These are phyloP conservation scores for Telmatochromis bifrenatus DNA, from an alignment of 2,113 vertebrate genomes.

Conservation along the genomic window DNA sequence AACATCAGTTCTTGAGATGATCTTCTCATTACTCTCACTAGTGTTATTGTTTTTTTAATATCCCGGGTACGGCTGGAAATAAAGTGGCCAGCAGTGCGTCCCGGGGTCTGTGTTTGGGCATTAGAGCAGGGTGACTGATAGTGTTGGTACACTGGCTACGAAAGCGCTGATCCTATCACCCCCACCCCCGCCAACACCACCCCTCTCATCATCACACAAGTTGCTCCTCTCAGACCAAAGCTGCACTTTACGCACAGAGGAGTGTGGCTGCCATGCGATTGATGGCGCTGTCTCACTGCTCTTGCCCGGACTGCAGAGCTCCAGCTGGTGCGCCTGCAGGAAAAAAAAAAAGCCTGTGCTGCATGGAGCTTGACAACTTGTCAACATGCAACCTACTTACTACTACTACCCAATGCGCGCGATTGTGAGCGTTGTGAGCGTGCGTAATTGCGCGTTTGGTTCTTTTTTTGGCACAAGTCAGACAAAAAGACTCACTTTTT, in stretches of 20 bases:
- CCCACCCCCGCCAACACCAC: background rate
- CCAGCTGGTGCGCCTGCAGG: constrained; percentile 18
- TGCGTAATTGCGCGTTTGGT: background rate
- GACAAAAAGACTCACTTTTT: background rate
- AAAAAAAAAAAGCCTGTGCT: background rate
- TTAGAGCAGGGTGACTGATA: constrained; percentile 15
- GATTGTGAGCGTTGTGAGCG: background rate
- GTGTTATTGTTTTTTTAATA: background rate
- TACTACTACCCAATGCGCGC: background rate
- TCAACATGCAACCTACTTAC: constrained; percentile 1
- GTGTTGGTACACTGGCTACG: background rate
- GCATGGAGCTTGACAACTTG: constrained; percentile 20
- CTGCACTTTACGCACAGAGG: background rate
- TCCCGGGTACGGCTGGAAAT: background rate
- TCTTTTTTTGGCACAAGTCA: background rate
- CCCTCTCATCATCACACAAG: background rate
- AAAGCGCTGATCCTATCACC: constrained; percentile 1
- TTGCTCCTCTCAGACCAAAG: background rate
- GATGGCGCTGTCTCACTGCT: constrained; percentile 75
- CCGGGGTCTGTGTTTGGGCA: background rate
- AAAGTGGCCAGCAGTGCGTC: background rate
- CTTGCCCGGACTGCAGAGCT: constrained; percentile 40
- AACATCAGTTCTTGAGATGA: background rate
- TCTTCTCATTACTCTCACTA: background rate
- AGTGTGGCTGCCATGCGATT: constrained; percentile 49